Evolutionary conservation across 1,140 invertebrate species (phyloP), one percentile per base, ranked within the genome.

Genomic region (Sinella curviseta): DNA sequence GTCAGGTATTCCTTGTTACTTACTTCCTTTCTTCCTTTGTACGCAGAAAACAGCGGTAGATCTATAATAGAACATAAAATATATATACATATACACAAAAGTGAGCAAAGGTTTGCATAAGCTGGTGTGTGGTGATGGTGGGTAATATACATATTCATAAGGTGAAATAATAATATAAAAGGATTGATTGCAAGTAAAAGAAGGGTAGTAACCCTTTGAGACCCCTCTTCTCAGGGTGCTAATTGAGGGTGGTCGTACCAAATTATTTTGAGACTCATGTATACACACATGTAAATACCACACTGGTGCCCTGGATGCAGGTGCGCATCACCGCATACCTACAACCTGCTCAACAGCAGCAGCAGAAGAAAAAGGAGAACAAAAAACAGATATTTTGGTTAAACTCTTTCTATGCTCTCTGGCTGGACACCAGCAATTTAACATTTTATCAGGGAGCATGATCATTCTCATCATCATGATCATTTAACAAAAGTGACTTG

Each of bases 231-330:
- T 54, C 36, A 48, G 74, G 74, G 74, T 75, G 74, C 74, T 75
- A 75, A 75, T 75, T 75, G 74, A 75, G 74, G 74, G 74, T 75
- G 74, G 74, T 75, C 74, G 74, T n/a, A 36, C 74, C 74, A 75
- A 75, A 75, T 75, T 75, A 70, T 70, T 70, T 70, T 70, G 31
- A 60, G 31, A 70, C 65, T 31, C 65, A 33, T 54, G 28, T 14
- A 54, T 48, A 75, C 24, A 36, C 74, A 75, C 14, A 74, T 31
- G 17, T 74, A 20, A 17, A 34, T 12, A 48, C 20, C 8, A 8
- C 20, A 12, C 39, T 48, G 20, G 8, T 48, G 39, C 20, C 20
- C 20, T 8, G 39, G 39, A 48, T 48, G 39, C 39, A 75, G 39
- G 74, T 75, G 74, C 74, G 28, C 74, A 31, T 48, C 17, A n/a